Base-by-base conservation (phyloP, 2,797 vertebrate species). In the Hafferia zeledoni region DNA sequence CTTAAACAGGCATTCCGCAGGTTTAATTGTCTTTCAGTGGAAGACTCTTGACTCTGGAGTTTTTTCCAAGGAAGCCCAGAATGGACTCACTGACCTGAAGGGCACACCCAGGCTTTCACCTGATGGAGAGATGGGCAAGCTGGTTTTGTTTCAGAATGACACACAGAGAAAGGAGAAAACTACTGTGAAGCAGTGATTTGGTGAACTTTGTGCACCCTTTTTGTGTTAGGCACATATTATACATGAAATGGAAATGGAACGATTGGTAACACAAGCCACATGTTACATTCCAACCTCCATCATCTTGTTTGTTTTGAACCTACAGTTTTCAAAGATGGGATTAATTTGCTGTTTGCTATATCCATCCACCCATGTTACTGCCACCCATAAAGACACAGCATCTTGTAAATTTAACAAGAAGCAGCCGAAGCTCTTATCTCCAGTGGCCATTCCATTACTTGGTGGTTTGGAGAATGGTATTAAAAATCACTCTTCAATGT, bases 21-120 rank as follows among this genome's bases (percentile, higher is more conserved):
- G 41, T 93, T 95, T 87, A 59, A 78, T 78, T 93, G 76, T 83
- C 65, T 92, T 82, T 78, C 60, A 69, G 57, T 56, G 39, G 64
- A 91, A 89, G 59, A 87, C 71, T 56, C 81, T 95, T 89, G 87
- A 94, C 92, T 76, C 72, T 53, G 53, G 68, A 71, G n/a, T 25
- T 92, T 35, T 83, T 83, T 91, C 83, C 67, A 71, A 79, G 75
- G 59, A 87, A 92, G 55, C 33, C 55, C 41, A 87, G 57, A 87
- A 81, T 7, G 1, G 14, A 50, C 83, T 82, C 41, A 39, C 69
- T 93, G 91, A 90, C 83, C 49, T 72, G 31, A 67, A 30, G 39
- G 60, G 43, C 41, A 55, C 31, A 85, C 46, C 20, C 31, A 76
- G 65, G 57, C 65, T 91, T 93, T 95, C 60, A 91, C 81, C 75